Evolutionary conservation across 2,113 vertebrate species (phyloP).

Genomic region (Myocastor coypus): DNA sequence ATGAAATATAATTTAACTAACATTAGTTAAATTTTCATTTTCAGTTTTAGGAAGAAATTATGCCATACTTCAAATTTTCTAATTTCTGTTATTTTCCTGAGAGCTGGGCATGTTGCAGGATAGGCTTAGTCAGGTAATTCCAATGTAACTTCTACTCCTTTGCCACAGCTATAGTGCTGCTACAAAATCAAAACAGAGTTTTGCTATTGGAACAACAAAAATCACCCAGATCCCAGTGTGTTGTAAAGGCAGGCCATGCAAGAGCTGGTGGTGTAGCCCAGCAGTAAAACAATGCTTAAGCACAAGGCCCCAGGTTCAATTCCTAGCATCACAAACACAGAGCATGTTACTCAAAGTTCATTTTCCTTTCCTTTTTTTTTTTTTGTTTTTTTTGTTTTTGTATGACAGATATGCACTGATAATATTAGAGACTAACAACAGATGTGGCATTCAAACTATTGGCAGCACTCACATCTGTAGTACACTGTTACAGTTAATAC

Average conservation of each 20-base stretch:
- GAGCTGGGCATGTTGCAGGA: background rate
- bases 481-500: background rate
- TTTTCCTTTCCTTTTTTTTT: slow-evolving; percentile 15
- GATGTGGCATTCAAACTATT: slow-evolving; percentile 36
- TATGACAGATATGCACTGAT: background rate
- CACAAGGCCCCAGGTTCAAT: background rate
- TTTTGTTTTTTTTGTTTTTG: slow-evolving; percentile 42
- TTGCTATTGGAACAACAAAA: slow-evolving; percentile 61
- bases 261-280: background rate
- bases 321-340: background rate
- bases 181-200: slow-evolving; percentile 42
- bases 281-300: background rate
- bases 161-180: background rate
- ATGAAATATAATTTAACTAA: slow-evolving; percentile 66
- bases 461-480: background rate
- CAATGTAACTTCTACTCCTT: background rate
- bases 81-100: slow-evolving; percentile 19
- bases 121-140: slow-evolving; percentile 37
- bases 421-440: slow-evolving; percentile 44
- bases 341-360: background rate
- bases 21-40: slow-evolving; percentile 37
- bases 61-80: slow-evolving; percentile 20
- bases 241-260: background rate
- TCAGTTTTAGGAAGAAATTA: slow-evolving; percentile 64
- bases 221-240: background rate